phyloP scores from a whole-genome alignment of 2,797 vertebrate genomes.

The Micrastur ruficollis region DNA sequence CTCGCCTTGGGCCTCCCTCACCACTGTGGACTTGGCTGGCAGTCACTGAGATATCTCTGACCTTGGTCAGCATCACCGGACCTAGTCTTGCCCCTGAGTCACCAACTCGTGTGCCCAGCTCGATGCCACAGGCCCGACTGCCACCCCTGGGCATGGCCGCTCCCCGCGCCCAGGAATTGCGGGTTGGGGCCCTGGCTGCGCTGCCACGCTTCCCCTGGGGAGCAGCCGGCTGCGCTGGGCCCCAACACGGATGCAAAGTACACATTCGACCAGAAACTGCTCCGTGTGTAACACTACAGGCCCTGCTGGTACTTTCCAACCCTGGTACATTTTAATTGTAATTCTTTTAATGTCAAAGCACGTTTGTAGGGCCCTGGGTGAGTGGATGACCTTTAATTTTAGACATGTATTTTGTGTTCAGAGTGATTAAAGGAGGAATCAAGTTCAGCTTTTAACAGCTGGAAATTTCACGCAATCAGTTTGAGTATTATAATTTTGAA shows the following conservation, averaged over 20 bases:
- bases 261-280: not conserved
- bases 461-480: slow-evolving; percentile 21
- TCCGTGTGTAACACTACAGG: not conserved
- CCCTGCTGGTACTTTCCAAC: not conserved
- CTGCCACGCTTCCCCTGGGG: fast-evolving
- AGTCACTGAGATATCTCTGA: not conserved
- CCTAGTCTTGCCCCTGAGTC: not conserved
- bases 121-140: fast-evolving
- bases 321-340: not conserved
- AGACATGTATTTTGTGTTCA: slow-evolving; percentile 40
- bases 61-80: fast-evolving
- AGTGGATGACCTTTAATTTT: slow-evolving; percentile 33
- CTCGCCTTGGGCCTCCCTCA: not conserved
- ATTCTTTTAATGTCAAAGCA: not conserved
- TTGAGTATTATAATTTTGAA: not conserved
- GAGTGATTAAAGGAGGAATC: slow-evolving; percentile 48
- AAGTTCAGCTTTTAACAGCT: slow-evolving; percentile 67
- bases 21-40: not conserved
- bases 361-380: not conserved
- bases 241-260: not conserved
- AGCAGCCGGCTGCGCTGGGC: no score
- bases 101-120: no score
- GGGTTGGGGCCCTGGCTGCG: fast-evolving
- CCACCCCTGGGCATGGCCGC: fast-evolving
- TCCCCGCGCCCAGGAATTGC: fast-evolving